phyloP scores from a whole-genome alignment of 2,113 vertebrate genomes.

The Podocnemis expansa region DNA sequence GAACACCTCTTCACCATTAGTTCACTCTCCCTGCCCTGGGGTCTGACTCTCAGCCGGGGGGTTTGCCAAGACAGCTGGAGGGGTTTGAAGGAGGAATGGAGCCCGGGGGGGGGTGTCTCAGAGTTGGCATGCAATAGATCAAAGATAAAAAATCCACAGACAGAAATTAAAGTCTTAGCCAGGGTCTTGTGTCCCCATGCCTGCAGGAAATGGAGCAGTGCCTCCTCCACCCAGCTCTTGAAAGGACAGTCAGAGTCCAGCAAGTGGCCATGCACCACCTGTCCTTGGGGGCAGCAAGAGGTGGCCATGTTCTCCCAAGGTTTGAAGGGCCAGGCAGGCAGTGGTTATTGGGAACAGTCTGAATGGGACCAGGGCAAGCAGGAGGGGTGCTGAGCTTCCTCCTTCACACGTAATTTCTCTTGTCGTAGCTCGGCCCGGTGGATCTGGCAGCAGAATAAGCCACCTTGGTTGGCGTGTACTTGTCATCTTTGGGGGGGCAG shows the following conservation, averaged over 20 bases:
- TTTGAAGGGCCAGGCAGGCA: not conserved
- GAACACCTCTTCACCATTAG: not conserved
- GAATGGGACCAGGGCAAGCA: not conserved
- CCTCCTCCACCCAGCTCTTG: not conserved
- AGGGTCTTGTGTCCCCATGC: not conserved
- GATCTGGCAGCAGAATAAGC: conserved; percentile 88
- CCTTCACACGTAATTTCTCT: conserved; percentile 92
- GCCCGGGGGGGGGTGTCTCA: not conserved
- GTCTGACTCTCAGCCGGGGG: not conserved
- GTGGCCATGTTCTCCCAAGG: not conserved
- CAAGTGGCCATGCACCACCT: not conserved
- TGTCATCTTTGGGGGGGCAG: conserved; percentile 87
- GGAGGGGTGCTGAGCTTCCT: not conserved
- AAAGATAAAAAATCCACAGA: not conserved
- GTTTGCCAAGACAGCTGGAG: not conserved
- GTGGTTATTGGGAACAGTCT: not conserved
- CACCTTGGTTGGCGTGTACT: conserved; percentile 81
- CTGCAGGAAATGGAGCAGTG: not conserved
- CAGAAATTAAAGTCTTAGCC: not conserved
- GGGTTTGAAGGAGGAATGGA: not conserved
- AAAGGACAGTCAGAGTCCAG: not conserved
- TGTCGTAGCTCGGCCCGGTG: conserved; percentile 80
- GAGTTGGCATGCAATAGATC: not conserved
- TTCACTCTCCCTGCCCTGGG: not conserved
- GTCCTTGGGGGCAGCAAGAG: not conserved